phyloP scores from a whole-genome alignment of 2,797 vertebrate genomes.

The Hybognathus amarus region DNA sequence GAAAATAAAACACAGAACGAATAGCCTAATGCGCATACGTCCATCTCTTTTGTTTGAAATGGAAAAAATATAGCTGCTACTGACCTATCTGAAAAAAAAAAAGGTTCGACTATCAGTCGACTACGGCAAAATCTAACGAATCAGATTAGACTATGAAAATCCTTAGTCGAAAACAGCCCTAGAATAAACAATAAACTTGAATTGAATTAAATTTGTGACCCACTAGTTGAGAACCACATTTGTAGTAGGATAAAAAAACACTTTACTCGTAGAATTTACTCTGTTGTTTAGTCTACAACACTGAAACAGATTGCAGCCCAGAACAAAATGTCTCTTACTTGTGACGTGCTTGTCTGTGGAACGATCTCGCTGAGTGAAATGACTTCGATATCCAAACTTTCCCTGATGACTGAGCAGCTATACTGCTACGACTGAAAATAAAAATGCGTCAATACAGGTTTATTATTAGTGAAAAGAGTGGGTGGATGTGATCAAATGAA shows the following conservation, averaged over 20 bases:
- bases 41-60: too few relatives aligned
- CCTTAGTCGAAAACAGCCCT: too few relatives aligned
- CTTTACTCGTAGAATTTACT: too few relatives aligned
- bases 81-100: too few relatives aligned
- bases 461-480: neutral
- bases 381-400: slow-evolving; percentile 61
- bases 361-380: slow-evolving; percentile 73
- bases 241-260: neutral
- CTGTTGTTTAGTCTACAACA: neutral
- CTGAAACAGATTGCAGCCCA: neutral
- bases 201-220: too few relatives aligned
- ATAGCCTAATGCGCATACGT: too few relatives aligned
- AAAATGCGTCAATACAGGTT: neutral
- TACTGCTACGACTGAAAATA: slow-evolving; percentile 60
- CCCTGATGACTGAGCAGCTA: slow-evolving; percentile 58
- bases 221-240: neutral
- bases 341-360: slow-evolving; percentile 73
- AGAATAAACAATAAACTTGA: too few relatives aligned
- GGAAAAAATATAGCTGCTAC: too few relatives aligned
- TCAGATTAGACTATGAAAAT: too few relatives aligned
- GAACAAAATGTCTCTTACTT: slow-evolving; percentile 70
- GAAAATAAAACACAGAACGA: too few relatives aligned
- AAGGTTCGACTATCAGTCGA: too few relatives aligned
- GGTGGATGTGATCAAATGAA: neutral
- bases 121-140: too few relatives aligned